These are phyloP conservation scores for Petrocephalus schoutedeni DNA, from an alignment of 2,797 vertebrate genomes.

Conservation along the genomic window DNA sequence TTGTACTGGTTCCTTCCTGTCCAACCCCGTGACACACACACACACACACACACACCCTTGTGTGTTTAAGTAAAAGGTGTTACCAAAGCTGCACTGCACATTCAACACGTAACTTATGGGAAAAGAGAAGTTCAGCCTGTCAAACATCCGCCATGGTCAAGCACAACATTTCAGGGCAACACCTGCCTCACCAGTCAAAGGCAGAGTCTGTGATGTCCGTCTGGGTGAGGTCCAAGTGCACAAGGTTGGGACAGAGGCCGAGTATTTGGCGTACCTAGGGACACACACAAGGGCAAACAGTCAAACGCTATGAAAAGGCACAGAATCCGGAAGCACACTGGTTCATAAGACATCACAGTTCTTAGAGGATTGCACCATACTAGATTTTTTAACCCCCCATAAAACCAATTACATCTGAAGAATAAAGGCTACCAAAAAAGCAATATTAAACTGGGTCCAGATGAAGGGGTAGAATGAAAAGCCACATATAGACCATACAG, in stretches of 20 bases:
- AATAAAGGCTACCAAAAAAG: neutral
- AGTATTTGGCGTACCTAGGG: constrained; percentile 89
- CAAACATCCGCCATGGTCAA: neutral
- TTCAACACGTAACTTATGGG: neutral
- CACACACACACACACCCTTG: neutral
- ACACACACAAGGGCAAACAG: neutral
- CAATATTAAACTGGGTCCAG: neutral
- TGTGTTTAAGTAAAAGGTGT: neutral
- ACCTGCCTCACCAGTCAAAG: constrained; percentile 80
- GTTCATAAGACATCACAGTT: neutral
- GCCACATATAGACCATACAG: neutral
- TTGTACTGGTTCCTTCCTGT: too few species aligned
- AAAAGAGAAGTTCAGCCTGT: neutral
- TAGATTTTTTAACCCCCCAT: neutral
- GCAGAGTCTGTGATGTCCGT: constrained; percentile 87
- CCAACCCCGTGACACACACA: too few species aligned
- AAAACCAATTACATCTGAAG: neutral
- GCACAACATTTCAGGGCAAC: neutral
- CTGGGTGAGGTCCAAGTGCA: constrained; percentile 89
- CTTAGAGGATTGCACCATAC: neutral
- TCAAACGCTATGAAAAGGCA: neutral
- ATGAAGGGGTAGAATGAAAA: neutral
- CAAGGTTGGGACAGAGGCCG: constrained; percentile 84
- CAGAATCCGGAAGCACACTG: neutral
- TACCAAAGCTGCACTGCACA: neutral